Conservation (phyloP, 2,888 invertebrate genomes). For the Orthosia gracilis region DNA sequence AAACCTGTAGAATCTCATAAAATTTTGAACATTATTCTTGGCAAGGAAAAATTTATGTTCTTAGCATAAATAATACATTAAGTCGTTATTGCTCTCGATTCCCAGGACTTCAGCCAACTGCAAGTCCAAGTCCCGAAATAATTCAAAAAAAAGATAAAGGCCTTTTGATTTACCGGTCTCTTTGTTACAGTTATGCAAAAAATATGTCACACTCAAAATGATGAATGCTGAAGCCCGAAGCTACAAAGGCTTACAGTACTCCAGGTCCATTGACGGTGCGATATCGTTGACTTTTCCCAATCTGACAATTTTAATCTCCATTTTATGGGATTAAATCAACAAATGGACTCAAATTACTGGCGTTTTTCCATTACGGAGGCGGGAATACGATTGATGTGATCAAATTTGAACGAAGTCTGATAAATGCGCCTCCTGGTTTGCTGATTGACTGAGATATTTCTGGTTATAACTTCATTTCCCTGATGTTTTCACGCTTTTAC, state of each 20-base stretch:
- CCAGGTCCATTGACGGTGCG: constrained; percentile 42
- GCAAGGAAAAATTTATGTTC: constrained; percentile 15
- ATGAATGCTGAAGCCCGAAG: constrained; percentile 46
- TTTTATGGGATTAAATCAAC: constrained; percentile 68
- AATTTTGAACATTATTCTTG: constrained; percentile 2
- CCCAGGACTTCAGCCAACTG: constrained; percentile 33
- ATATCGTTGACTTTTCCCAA: constrained; percentile 63
- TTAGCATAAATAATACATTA: constrained; percentile 32
- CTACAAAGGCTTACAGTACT: constrained; percentile 29
- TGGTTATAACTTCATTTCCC: constrained; percentile 28
- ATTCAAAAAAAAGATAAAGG: constrained; percentile 17
- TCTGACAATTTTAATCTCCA: constrained; percentile 69
- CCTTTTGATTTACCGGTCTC: constrained; percentile 28
- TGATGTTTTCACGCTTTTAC: constrained; percentile 36
- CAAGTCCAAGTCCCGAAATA: constrained; percentile 16
- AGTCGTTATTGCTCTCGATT: constrained; percentile 34
- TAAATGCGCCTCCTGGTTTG: constrained; percentile 68
- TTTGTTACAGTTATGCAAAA: constrained; percentile 29
- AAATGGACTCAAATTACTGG: constrained; percentile 63
- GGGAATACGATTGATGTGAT: constrained; percentile 71
- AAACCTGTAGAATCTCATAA: constrained; percentile 25
- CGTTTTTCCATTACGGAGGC: constrained; percentile 68
- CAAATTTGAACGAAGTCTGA: constrained; percentile 75
- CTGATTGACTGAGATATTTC: constrained; percentile 71
- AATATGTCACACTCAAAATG: constrained; percentile 38